Evolutionary conservation across 2,797 vertebrate species (phyloP), one percentile per base, ranked within the genome.

Genomic region (Lacerta bilineata): DNA sequence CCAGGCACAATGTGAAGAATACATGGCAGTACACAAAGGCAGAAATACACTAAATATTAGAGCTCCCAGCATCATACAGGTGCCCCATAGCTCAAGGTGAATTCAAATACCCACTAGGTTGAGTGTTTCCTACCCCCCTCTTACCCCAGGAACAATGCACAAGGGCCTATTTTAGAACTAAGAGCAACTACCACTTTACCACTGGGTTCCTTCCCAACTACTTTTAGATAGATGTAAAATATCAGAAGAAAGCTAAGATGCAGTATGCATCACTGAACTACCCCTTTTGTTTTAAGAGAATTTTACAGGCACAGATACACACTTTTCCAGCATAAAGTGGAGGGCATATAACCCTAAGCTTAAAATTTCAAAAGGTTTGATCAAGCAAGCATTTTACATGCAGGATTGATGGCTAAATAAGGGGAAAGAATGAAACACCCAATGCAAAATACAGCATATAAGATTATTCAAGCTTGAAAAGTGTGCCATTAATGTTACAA

Each of bases 401-500:
- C 5, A 1, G 77, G 5, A 72, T 0, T 0, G 33, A 9, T 27
- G 25, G 41, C 64, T 79, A 29, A 85, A n/a, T 3, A 66, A 76
- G 74, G 15, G 13, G 1, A 76, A 25, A 50, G 29, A 0, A 61
- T 71, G 18, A 9, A 55, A n/a, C 46, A 8, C 1, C 4, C 90
- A 86, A 11, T 41, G 41, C 75, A 82, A 74, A 88, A 85, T 0
- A 0, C 11, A 17, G 82, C 75, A 18, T 71, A 41, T 50, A 46
- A 13, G 10, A 36, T 15, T 41, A 0, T 0, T 36, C 46, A 43
- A 50, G 27, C 0, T 27, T 84, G 41, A 59, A 78, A 46, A 36
- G 29, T 10, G 13, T 75, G 0, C 39, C 13, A 15, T 84, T 27
- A 78, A 41, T n/a, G 81, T n/a, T 23, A 64, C 61, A 55, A 55